Conservation (phyloP, 2,797 vertebrate genomes). For the Jordanella pulchra region DNA sequence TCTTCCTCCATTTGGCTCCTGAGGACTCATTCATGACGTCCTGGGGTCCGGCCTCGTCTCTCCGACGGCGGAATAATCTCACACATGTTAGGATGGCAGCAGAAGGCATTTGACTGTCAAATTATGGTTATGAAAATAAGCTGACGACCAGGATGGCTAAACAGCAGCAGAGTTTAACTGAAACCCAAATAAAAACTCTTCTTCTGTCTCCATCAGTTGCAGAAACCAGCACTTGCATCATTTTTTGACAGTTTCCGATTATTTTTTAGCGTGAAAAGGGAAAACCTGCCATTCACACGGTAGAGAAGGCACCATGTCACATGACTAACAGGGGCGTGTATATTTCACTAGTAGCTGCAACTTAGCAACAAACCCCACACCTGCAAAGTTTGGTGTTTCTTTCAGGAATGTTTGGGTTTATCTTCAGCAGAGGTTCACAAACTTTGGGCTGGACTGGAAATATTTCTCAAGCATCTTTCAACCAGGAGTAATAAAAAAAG, state of each 20-base stretch:
- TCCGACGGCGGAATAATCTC: not conserved
- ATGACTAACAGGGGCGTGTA: not conserved
- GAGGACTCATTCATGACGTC: slow-evolving; percentile 53
- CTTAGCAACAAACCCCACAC: too few relatives aligned
- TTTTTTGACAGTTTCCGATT: not conserved
- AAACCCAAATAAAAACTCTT: not conserved
- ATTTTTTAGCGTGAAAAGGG: not conserved
- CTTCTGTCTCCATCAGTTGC: not conserved
- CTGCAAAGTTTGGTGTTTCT: too few relatives aligned
- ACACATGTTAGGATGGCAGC: slow-evolving; percentile 12
- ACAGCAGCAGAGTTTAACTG: not conserved
- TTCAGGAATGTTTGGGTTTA: too few relatives aligned
- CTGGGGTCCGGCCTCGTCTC: slow-evolving; percentile 10
- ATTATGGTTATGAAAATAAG: slow-evolving; percentile 22
- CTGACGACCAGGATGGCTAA: not conserved
- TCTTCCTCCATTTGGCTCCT: slow-evolving; percentile 2
- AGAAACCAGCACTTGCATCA: not conserved
- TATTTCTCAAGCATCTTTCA: not conserved
- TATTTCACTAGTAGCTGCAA: too few relatives aligned
- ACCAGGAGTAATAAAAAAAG: too few relatives aligned
- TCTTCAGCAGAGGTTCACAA: too few relatives aligned
- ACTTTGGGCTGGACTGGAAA: too few relatives aligned
- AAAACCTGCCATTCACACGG: not conserved
- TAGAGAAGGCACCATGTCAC: not conserved
- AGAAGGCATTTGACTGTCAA: slow-evolving; percentile 51